Evolutionary conservation across 2,888 invertebrate genomes (phyloP), one percentile per base, ranked within the genome.

Genomic region (Meteorus cinctellus): DNA sequence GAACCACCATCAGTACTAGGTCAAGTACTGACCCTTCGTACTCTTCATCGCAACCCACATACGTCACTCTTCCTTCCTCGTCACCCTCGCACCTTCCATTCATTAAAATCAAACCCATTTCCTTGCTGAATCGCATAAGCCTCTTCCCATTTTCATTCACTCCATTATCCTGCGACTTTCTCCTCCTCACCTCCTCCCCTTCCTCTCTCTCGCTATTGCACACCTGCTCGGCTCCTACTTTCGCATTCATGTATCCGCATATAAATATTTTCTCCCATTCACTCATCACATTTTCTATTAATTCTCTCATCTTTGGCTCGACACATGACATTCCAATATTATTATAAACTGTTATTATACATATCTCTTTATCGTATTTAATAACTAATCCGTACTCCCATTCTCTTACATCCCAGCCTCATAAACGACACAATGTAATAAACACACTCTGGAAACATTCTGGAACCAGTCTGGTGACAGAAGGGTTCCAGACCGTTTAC

Each of bases 321-420:
- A 27, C n/a, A 8, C 41, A 19, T 16, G 27, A 27, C 27, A 71
- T 36, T 0, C 45, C 41, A 24, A 55, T 45, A 29, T 71, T 71
- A 8, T 55, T 51, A 10, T 71, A 71, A 2, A 62, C 27, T 10
- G 62, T 4, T 27, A 71, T 71, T 14, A 71, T 63, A 10, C 62
- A 41, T 4, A 41, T 2, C 16, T 71, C 60, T 2, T 5, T 55
- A 4, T 36, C 14, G 8, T 6, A 5, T n/a, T 55, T n/a, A 1
- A 55, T 31, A 0, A 70, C 36, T 14, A 70, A 6, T 2, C 71
- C 62, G 27, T 16, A 60, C 4, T 71, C 60, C 71, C 71, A 71
- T 19, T 60, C 71, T 16, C 10, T 41, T 16, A 41, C 62, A 0
- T 5, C 2, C 41, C 59, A 14, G 14, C 62, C 12, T 36, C 62